Percentiles rank a stretch among this genome's conserved stretches.
These are phyloP conservation scores for Miltochrista miniata DNA, from an alignment of 2,888 invertebrate genomes.

Conservation along the genomic window DNA sequence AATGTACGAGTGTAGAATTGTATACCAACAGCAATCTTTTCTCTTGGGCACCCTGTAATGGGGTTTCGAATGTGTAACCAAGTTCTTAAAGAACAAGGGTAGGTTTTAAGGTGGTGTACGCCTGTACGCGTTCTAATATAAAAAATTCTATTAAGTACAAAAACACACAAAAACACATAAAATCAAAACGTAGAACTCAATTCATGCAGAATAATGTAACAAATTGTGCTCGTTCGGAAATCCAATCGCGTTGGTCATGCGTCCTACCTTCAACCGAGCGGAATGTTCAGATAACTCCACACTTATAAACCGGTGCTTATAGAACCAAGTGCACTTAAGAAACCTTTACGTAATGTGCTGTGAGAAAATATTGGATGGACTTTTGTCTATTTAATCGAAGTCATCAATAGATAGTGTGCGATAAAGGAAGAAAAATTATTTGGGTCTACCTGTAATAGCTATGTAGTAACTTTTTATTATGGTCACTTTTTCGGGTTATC, in stretches of 20 bases:
- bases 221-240: conserved; percentile 33
- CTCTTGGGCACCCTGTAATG: conserved; percentile 63
- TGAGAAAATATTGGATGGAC: conserved; percentile 33
- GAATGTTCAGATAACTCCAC: conserved; percentile 40
- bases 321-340: conserved; percentile 17
- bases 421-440: background rate
- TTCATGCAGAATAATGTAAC: conserved; percentile 6
- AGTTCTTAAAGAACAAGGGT: no score
- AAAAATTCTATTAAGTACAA: no score
- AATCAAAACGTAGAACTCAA: no score
- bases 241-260: conserved; percentile 23
- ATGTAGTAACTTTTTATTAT: no score
- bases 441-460: background rate
- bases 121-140: no score
- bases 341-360: conserved; percentile 30
- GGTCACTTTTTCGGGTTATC: no score
- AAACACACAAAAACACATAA: no score
- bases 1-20: conserved; percentile 89
- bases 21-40: conserved; percentile 88
- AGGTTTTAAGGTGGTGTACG: no score
- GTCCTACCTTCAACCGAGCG: conserved; percentile 27
- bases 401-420: conserved; percentile 3
- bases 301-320: conserved; percentile 15
- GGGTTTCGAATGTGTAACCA: no score
- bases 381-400: conserved; percentile 21